phyloP scores from a whole-genome alignment of 2,113 vertebrate species.

The Xiphophorus hellerii region DNA sequence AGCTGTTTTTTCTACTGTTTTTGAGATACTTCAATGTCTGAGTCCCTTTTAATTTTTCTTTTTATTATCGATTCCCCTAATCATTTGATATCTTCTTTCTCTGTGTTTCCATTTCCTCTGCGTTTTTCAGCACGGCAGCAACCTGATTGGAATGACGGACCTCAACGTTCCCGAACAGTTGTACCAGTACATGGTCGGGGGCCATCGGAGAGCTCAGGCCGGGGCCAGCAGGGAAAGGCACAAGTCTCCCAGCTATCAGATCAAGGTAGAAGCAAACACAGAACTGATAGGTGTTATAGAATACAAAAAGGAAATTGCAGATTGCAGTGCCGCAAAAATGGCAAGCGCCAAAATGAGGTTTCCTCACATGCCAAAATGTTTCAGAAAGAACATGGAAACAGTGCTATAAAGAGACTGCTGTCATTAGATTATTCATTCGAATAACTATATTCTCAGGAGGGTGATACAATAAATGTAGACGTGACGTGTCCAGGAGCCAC shows the following conservation, averaged over 20 bases:
- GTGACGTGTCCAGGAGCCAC: slow-evolving; percentile 97
- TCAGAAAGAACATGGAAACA: not conserved
- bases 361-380: not conserved
- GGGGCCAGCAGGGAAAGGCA: slow-evolving; percentile 94
- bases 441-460: slow-evolving; percentile 82
- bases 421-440: not conserved
- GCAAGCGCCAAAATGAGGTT: not conserved
- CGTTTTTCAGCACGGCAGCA: slow-evolving; percentile 92
- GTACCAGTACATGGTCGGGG: slow-evolving; percentile 99
- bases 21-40: too few relatives aligned
- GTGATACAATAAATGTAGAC: slow-evolving; percentile 97
- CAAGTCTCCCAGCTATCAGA: slow-evolving; percentile 98
- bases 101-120: not conserved
- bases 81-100: not conserved
- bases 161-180: slow-evolving; percentile 97
- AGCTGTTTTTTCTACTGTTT: too few relatives aligned
- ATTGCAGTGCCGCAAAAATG: not conserved
- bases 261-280: slow-evolving; percentile 83
- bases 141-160: slow-evolving; percentile 97
- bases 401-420: not conserved
- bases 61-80: not conserved
- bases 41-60: too few relatives aligned
- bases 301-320: not conserved
- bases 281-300: not conserved
- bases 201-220: slow-evolving; percentile 89